phyloP scores from a whole-genome alignment of 2,797 vertebrate genomes.

The Lindbergichthys nudifrons region DNA sequence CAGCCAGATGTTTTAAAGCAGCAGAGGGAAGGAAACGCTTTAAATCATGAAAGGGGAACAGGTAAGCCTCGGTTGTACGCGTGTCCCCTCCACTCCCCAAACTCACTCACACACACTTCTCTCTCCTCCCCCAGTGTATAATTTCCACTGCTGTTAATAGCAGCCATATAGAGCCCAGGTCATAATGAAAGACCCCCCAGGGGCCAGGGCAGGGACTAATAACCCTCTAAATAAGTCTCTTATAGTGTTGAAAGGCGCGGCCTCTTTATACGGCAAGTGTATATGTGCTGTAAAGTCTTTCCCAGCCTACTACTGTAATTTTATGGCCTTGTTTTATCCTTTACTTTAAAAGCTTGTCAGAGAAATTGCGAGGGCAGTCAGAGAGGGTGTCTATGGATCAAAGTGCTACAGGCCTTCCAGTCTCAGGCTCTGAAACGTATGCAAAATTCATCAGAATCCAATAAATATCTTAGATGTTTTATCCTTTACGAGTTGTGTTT shows the following conservation, averaged over 20 bases:
- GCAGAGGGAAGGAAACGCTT: conserved; percentile 27
- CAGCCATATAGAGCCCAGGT: conserved; percentile 63
- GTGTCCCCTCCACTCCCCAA: conserved; percentile 28
- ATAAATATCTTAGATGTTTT: neutral
- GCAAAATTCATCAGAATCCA: conserved; percentile 5
- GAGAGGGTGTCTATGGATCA: conserved; percentile 42
- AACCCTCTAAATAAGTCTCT: conserved; percentile 77
- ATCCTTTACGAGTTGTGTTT: neutral
- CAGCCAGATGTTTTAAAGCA: conserved; percentile 66
- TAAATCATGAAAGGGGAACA: conserved; percentile 57
- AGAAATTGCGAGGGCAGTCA: conserved; percentile 35
- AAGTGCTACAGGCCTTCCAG: conserved; percentile 19
- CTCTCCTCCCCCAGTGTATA: conserved; percentile 36
- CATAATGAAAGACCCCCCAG: conserved; percentile 77
- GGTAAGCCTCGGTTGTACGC: conserved; percentile 42
- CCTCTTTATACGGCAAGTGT: conserved; percentile 64
- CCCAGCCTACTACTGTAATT: conserved; percentile 59
- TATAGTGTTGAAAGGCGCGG: conserved; percentile 74
- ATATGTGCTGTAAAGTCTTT: conserved; percentile 72
- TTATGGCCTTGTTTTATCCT: conserved; percentile 61
- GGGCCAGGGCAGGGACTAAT: conserved; percentile 74
- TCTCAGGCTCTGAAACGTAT: conserved; percentile 3
- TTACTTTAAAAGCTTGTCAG: conserved; percentile 50
- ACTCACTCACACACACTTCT: conserved; percentile 18
- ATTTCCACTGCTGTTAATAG: conserved; percentile 71